phyloP scores from a whole-genome alignment of 2,113 vertebrate species.

The Neotoma lepida region DNA sequence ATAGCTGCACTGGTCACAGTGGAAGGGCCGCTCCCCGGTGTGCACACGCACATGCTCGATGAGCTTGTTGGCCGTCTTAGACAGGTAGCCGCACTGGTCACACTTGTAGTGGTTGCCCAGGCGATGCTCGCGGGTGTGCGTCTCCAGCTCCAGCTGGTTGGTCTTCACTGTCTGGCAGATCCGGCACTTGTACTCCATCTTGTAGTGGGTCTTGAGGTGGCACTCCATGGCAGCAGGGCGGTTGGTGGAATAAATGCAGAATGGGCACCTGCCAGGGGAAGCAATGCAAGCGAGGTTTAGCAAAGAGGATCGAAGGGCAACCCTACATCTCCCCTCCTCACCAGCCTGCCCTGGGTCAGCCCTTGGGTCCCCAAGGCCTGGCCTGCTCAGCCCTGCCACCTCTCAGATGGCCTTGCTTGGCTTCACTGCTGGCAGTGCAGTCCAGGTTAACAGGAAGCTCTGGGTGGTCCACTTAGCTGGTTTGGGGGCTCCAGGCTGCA shows the following conservation, averaged over 20 bases:
- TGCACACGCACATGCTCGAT: slow-evolving; percentile 99
- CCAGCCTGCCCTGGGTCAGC: background rate
- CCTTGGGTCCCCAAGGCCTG: slow-evolving; percentile 29
- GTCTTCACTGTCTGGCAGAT: slow-evolving; percentile 98
- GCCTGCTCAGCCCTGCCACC: slow-evolving; percentile 63
- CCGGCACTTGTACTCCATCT: slow-evolving; percentile 99
- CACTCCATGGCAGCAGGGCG: slow-evolving; percentile 98
- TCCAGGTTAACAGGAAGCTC: slow-evolving; percentile 5
- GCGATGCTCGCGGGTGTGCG: slow-evolving; percentile 97
- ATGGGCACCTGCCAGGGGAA: slow-evolving; percentile 93
- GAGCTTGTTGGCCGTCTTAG: slow-evolving; percentile 99
- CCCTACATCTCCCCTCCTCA: background rate
- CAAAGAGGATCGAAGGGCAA: rapidly evolving
- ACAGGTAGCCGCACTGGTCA: slow-evolving; percentile 99
- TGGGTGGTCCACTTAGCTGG: background rate
- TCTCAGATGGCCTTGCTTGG: slow-evolving; percentile 27
- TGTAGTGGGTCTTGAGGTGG: slow-evolving; percentile 99
- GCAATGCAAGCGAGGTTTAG: slow-evolving; percentile 52
- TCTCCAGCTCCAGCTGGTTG: slow-evolving; percentile 97
- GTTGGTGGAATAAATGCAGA: slow-evolving; percentile 99
- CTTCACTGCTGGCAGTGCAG: background rate
- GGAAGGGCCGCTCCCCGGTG: slow-evolving; percentile 99
- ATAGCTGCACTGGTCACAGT: slow-evolving; percentile 99
- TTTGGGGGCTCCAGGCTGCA: slow-evolving; percentile 30
- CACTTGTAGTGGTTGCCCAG: slow-evolving; percentile 99